Evolutionary conservation across 23 tunicate genomes (phyloP).

Genomic region (Phallusia fumigata): DNA sequence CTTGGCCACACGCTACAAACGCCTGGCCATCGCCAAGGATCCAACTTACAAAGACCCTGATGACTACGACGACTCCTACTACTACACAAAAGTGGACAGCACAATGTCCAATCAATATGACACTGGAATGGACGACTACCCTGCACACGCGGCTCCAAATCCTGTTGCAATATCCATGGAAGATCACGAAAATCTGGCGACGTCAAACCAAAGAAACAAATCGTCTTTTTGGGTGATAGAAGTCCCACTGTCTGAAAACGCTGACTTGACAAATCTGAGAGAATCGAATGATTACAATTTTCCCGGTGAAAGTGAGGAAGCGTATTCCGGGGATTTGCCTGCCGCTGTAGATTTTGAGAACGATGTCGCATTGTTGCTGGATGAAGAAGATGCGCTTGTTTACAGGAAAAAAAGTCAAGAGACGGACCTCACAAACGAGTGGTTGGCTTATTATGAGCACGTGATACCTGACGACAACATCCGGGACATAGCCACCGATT

Average conservation of each 20-base stretch:
- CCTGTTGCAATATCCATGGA: too few species aligned
- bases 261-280: too few species aligned
- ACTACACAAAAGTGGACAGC: too few species aligned
- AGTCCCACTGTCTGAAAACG: too few species aligned
- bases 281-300: background rate
- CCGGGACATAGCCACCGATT: background rate
- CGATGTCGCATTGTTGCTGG: slow-evolving; percentile 14
- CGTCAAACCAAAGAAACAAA: too few species aligned
- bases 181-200: too few species aligned
- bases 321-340: background rate
- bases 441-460: background rate
- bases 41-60: too few species aligned
- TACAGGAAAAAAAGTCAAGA: background rate
- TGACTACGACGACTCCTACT: too few species aligned
- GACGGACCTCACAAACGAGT: background rate
- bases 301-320: background rate
- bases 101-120: too few species aligned
- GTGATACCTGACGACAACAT: background rate
- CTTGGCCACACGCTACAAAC: background rate
- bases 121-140: too few species aligned
- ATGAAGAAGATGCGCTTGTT: background rate
- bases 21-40: background rate
- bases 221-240: too few species aligned
- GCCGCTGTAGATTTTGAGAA: slow-evolving; percentile 9
- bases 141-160: too few species aligned